Base-by-base conservation (phyloP, 2,888 invertebrate genomes). In the Gasteruption jaculator region DNA sequence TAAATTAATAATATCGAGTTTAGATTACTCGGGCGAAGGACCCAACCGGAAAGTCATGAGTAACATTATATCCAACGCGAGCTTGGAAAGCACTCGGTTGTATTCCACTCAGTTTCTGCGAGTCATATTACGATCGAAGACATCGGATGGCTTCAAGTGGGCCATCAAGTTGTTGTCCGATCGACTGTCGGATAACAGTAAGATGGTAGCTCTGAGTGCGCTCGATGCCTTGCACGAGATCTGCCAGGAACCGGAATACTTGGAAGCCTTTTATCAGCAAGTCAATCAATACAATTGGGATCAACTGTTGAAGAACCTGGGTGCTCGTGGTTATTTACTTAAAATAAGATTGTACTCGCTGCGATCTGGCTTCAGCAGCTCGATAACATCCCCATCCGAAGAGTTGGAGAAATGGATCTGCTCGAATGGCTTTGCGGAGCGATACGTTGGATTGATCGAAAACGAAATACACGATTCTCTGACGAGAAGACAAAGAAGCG, bases 41-140 rank as follows among this genome's bases (percentile, higher is more conserved):
- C 79, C 77, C 57, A 80, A 85, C 8, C 78, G 87, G 19, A 81
- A 80, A 54, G 78, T 85, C 46, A 70, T 82, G 46, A 73, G 73
- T 42, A 77, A 75, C 56, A 80, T 82, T 5, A 65, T 82, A 63
- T 27, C 64, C 58, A 51, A 74, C 57, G 41, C 67, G 52, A 36
- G 68, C 52, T 25, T 72, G 49, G 77, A 82, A 64, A 68, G 78
- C 57, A 70, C 76, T 49, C 78, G 91, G 25, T 72, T 94, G 26
- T 99, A 96, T 73, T 85, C 91, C 0, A 94, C 95, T 1, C 91
- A 91, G 70, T 91, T 94, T 71, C 75, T 97, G 52, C 81, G 91
- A 48, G 85, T 95, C 7, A 73, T 97, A 52, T 74, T 96, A 39
- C 78, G 95, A 47, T 84, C 88, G 1, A 81, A 81, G 49, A 71